Evolutionary conservation across 1,140 invertebrate genomes (phyloP).

Genomic region (Cephus cinctus): DNA sequence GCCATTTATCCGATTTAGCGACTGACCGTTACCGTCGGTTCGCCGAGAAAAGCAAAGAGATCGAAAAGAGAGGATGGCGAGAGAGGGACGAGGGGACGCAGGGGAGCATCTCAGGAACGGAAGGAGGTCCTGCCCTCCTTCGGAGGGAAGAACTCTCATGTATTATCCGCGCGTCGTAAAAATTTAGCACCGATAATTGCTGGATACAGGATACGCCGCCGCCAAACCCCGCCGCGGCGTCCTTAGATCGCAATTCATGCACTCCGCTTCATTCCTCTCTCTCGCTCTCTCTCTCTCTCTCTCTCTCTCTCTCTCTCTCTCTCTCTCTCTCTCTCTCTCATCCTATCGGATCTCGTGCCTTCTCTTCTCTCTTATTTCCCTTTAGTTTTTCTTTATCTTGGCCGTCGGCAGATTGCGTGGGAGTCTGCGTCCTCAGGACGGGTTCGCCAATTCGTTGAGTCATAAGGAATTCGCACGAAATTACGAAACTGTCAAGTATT

Average conservation of each 20-base stretch:
- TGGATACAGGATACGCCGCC: slow-evolving; percentile 18
- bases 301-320: background rate
- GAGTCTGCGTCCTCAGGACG: too few relatives aligned
- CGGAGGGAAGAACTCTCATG: background rate
- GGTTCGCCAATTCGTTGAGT: too few relatives aligned
- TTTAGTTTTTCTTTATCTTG: background rate
- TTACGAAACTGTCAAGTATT: too few relatives aligned
- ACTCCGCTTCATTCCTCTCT: too few relatives aligned
- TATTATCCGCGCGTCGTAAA: slow-evolving; percentile 20
- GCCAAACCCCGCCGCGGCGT: background rate
- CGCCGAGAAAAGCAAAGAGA: too few relatives aligned
- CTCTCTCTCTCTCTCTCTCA: background rate
- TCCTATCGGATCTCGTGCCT: background rate
- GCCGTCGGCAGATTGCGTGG: background rate
- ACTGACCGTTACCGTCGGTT: too few relatives aligned
- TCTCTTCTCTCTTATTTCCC: background rate
- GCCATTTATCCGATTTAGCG: too few relatives aligned
- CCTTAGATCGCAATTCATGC: background rate
- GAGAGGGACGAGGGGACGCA: too few relatives aligned
- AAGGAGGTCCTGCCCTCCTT: too few relatives aligned
- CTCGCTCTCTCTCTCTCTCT: background rate
- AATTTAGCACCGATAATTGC: slow-evolving; percentile 31
- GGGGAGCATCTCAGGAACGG: too few relatives aligned
- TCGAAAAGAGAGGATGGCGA: too few relatives aligned
- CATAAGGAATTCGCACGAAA: too few relatives aligned